phyloP scores from a whole-genome alignment of 1,140 invertebrate genomes.

The Vollenhovia emeryi region DNA sequence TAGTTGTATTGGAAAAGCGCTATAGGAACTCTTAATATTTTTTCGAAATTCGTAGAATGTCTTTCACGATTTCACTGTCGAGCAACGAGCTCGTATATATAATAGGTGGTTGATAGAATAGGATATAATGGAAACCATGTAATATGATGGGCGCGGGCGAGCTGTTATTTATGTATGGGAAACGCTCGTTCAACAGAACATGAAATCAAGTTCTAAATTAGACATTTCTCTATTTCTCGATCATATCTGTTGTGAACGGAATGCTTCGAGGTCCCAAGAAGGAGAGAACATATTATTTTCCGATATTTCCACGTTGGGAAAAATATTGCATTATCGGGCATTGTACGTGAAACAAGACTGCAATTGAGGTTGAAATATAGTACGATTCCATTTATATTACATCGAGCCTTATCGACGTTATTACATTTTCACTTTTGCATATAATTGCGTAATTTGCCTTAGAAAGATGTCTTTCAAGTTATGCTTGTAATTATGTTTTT shows the following conservation, averaged over 20 bases:
- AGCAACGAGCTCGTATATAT: constrained; percentile 47
- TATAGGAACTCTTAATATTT: no score
- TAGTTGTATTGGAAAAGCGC: no score
- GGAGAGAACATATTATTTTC: not conserved
- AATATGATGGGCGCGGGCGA: constrained; percentile 52
- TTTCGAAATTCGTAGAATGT: no score
- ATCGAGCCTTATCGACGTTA: not conserved
- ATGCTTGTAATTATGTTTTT: not conserved
- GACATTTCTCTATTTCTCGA: constrained; percentile 17
- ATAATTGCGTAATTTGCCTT: not conserved
- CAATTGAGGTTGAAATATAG: not conserved
- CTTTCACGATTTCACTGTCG: not conserved
- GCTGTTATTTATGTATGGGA: constrained; percentile 69
- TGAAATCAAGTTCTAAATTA: constrained; percentile 34
- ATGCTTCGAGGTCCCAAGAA: not conserved
- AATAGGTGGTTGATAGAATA: constrained; percentile 62
- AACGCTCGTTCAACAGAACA: constrained; percentile 45
- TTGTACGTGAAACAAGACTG: not conserved
- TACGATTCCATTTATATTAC: not conserved
- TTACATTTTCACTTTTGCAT: not conserved
- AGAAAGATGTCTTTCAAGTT: not conserved
- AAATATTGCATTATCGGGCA: not conserved
- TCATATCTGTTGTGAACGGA: not conserved
- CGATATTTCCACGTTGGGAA: not conserved
- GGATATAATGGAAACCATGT: constrained; percentile 52